A percentile compares a stretch with the other conserved stretches of the same genome.
phyloP scores from a whole-genome alignment of 2,797 vertebrate species.

The Eulemur mongoz region DNA sequence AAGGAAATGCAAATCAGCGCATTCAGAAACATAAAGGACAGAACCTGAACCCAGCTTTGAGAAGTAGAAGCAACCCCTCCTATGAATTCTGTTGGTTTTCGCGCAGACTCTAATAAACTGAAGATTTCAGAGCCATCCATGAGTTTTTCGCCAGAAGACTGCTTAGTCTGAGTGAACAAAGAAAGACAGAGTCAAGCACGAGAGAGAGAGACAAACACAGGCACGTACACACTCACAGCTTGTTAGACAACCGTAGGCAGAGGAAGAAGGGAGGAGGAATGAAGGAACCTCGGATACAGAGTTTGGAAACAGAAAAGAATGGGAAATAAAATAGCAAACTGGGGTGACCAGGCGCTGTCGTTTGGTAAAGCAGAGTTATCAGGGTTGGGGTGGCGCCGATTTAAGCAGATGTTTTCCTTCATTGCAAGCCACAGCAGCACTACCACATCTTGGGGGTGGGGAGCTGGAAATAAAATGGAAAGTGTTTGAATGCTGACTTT shows the following conservation, averaged over 20 bases:
- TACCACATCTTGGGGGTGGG: slow-evolving; percentile 70
- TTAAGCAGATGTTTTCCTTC: slow-evolving; percentile 78
- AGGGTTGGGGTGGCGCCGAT: slow-evolving; percentile 75
- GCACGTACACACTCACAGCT: slow-evolving; percentile 40
- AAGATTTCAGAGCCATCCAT: slow-evolving; percentile 90
- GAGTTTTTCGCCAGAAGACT: slow-evolving; percentile 92
- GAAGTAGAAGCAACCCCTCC: slow-evolving; percentile 89
- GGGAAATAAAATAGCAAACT: slow-evolving; percentile 84
- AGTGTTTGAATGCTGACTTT: slow-evolving; percentile 77
- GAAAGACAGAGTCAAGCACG: slow-evolving; percentile 86
- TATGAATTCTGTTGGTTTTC: slow-evolving; percentile 90
- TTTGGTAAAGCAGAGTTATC: slow-evolving; percentile 83
- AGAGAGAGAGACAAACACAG: slow-evolving; percentile 35
- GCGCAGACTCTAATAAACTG: slow-evolving; percentile 89
- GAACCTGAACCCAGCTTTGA: slow-evolving; percentile 90
- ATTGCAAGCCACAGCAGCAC: slow-evolving; percentile 83
- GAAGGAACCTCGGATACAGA: slow-evolving; percentile 63
- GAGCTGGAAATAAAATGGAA: slow-evolving; percentile 80
- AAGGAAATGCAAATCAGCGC: slow-evolving; percentile 29
- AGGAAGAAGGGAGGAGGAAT: slow-evolving; percentile 69
- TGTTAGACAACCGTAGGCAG: slow-evolving; percentile 75
- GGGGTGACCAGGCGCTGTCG: slow-evolving; percentile 81
- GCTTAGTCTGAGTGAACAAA: slow-evolving; percentile 92
- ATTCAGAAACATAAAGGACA: slow-evolving; percentile 53
- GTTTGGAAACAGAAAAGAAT: slow-evolving; percentile 78